A percentile compares a stretch with the other conserved stretches of the same genome.
These are phyloP conservation scores for Cygnus olor DNA, from an alignment of 2,797 vertebrate genomes.

Conservation along the genomic window DNA sequence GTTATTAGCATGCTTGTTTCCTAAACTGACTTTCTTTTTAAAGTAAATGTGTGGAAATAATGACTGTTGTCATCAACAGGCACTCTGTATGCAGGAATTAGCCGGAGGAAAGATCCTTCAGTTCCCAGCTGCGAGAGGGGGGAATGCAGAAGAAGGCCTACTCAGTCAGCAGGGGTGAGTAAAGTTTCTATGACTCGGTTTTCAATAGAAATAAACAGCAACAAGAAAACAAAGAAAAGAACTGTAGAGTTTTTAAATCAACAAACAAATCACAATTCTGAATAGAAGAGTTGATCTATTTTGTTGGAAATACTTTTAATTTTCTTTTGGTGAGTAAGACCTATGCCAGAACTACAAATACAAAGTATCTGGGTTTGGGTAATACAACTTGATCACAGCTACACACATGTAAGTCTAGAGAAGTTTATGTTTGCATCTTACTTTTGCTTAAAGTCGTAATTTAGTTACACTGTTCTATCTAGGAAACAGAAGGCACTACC, in stretches of 20 bases:
- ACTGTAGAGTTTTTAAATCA: not conserved
- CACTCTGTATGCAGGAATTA: not conserved
- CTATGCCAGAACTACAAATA: not conserved
- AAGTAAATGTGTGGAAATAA: not conserved
- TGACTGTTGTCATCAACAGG: slow-evolving; percentile 22
- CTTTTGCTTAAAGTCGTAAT: not conserved
- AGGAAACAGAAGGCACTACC: not conserved
- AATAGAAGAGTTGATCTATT: not conserved
- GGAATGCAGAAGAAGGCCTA: not conserved
- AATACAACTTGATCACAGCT: not conserved
- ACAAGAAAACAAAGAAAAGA: not conserved
- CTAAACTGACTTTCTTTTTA: not conserved
- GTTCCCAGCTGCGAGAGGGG: not conserved
- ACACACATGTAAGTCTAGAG: not conserved
- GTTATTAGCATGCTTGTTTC: not conserved
- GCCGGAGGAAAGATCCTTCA: not conserved
- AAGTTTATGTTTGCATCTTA: not conserved
- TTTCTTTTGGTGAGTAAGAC: not conserved
- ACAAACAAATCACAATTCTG: accelerated
- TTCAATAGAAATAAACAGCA: not conserved
- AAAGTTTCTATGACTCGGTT: not conserved
- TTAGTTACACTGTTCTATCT: not conserved
- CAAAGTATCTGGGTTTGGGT: not conserved
- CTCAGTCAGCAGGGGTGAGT: slow-evolving; percentile 52
- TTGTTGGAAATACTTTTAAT: not conserved